Conservation (phyloP, 2,797 vertebrate genomes). For the Chaetophractus vellerosus region DNA sequence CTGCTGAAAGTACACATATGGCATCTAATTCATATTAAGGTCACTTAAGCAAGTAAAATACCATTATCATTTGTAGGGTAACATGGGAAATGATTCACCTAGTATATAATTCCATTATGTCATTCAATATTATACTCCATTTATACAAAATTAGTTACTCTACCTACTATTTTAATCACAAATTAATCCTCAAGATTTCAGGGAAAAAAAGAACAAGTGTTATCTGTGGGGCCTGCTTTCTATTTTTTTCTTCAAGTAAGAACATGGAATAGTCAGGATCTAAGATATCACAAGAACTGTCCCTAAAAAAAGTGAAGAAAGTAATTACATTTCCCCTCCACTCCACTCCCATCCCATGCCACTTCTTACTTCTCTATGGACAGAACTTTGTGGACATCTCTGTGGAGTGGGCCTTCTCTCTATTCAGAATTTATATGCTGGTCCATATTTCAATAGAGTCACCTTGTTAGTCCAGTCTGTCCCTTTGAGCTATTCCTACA, state of each 20-base stretch:
- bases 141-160: conserved; percentile 29
- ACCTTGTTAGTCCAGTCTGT: background rate
- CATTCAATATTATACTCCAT: background rate
- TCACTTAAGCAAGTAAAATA: conserved; percentile 15
- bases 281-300: background rate
- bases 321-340: background rate
- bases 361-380: background rate
- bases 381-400: background rate
- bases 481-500: background rate
- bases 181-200: conserved; percentile 37
- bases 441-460: background rate
- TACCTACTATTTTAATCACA: background rate
- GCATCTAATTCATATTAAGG: background rate
- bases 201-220: background rate
- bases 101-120: background rate
- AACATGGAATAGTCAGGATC: background rate
- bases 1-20: background rate
- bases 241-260: conserved; percentile 1
- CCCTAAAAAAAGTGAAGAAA: conserved; percentile 11
- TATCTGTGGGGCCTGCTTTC: background rate
- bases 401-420: background rate
- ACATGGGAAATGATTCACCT: background rate
- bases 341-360: background rate
- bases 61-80: background rate
- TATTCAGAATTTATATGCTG: background rate